These are phyloP conservation scores for Pristionchus japonicus DNA, from an alignment of 2,888 invertebrate species.

Conservation along the genomic window DNA sequence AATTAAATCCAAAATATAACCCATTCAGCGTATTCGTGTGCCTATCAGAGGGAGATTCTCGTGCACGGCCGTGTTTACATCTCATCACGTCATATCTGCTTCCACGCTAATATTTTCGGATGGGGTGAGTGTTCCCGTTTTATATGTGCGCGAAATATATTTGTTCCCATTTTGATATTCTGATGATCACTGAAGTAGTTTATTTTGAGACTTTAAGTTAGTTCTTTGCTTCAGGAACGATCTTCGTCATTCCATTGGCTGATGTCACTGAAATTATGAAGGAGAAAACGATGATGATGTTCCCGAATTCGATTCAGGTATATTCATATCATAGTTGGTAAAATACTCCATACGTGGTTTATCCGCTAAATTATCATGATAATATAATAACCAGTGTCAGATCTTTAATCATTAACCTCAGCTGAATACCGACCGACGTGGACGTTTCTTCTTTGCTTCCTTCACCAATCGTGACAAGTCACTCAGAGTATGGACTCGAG, in stretches of 20 bases:
- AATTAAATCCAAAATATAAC: too few species aligned
- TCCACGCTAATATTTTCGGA: conserved; percentile 96
- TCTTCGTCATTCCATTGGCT: conserved; percentile 87
- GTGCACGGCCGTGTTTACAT: conserved; percentile 95
- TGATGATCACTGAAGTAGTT: too few species aligned
- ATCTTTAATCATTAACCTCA: conserved; percentile 28
- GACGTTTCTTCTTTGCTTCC: conserved; percentile 88
- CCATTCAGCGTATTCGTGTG: conserved; percentile 93
- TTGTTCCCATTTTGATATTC: too few species aligned
- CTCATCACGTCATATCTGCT: conserved; percentile 94
- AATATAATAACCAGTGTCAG: neutral
- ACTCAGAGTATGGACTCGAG: conserved; percentile 83
- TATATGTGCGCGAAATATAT: too few species aligned
- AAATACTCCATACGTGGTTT: too few species aligned
- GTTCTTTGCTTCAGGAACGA: neutral
- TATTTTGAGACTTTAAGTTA: too few species aligned
- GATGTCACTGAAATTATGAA: conserved; percentile 94
- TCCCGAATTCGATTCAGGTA: conserved; percentile 92
- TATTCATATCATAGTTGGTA: too few species aligned
- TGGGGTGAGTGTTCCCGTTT: conserved; percentile 96
- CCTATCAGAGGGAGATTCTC: conserved; percentile 93
- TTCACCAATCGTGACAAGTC: conserved; percentile 94
- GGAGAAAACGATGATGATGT: conserved; percentile 89
- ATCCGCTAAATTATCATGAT: too few species aligned
- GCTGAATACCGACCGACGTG: conserved; percentile 82